Conservation (phyloP, 2,888 invertebrate genomes). For the Nomada fabriciana region DNA sequence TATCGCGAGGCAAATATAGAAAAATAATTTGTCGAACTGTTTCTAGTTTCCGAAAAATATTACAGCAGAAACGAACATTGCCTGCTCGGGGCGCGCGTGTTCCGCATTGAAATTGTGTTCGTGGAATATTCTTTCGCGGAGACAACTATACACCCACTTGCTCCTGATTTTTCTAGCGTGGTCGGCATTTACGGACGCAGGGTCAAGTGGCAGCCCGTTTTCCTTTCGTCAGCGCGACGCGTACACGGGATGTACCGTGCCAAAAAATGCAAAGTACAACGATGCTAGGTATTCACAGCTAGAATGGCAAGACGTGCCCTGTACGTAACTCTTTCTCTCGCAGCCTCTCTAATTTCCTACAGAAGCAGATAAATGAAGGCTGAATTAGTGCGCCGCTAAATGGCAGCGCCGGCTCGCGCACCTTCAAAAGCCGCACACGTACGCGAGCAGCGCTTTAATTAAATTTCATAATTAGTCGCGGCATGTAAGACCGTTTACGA, state of each 20-base stretch:
- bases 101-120: not conserved
- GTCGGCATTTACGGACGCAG: conserved; percentile 6
- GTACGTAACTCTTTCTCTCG: not conserved
- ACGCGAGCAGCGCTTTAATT: conserved; percentile 72
- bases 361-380: conserved; percentile 43
- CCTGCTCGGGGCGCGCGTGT: not conserved
- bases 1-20: too few species aligned
- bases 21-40: not conserved
- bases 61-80: too few species aligned
- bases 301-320: not conserved
- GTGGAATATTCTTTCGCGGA: not conserved
- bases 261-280: conserved; percentile 20
- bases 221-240: conserved; percentile 17
- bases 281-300: conserved; percentile 6
- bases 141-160: not conserved
- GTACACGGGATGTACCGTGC: not conserved
- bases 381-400: conserved; percentile 52
- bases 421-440: conserved; percentile 47
- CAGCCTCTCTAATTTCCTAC: not conserved
- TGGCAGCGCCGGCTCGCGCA: conserved; percentile 30
- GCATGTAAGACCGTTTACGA: conserved; percentile 52
- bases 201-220: conserved; percentile 18
- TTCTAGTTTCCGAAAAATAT: not conserved
- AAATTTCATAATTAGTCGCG: conserved; percentile 78
- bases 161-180: not conserved